Conservation (phyloP, 2,113 vertebrate genomes). For the Etheostoma spectabile region DNA sequence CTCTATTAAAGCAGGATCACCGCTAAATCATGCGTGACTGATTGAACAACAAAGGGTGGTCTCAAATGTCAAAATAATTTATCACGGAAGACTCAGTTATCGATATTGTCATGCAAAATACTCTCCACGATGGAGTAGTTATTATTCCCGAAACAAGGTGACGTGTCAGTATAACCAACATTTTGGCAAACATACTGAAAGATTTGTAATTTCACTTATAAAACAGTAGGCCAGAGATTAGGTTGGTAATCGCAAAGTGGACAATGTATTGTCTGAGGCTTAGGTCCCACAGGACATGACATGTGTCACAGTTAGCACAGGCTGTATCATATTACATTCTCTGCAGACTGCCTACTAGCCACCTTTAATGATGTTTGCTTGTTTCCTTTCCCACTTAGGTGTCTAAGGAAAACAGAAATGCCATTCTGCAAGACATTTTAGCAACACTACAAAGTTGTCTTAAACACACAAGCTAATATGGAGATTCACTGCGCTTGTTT, state of each 20-base stretch:
- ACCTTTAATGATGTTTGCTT: slow-evolving; percentile 13
- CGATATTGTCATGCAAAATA: slow-evolving; percentile 70
- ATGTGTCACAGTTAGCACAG: neutral
- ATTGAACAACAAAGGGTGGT: slow-evolving; percentile 77
- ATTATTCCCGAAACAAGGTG: neutral
- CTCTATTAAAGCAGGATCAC: slow-evolving; percentile 69
- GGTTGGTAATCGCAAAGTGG: slow-evolving; percentile 23
- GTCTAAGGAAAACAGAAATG: slow-evolving; percentile 92
- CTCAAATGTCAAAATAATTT: slow-evolving; percentile 74
- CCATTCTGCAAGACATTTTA: slow-evolving; percentile 87
- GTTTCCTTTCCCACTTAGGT: slow-evolving; percentile 82
- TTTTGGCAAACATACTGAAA: neutral
- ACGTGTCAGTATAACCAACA: neutral
- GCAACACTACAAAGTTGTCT: slow-evolving; percentile 84
- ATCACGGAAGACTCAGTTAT: slow-evolving; percentile 62
- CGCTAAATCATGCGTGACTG: slow-evolving; percentile 76
- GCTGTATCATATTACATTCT: neutral
- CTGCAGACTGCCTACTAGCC: neutral
- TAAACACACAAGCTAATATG: slow-evolving; percentile 60
- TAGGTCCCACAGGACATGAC: too few species aligned
- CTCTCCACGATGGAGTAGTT: neutral
- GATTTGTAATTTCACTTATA: slow-evolving; percentile 22
- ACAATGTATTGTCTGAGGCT: slow-evolving; percentile 5
- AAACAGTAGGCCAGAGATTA: slow-evolving; percentile 42
- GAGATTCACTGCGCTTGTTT: slow-evolving; percentile 11